Base-by-base conservation (phyloP, 2,888 invertebrate species). In the Ecliptopera silaceata region DNA sequence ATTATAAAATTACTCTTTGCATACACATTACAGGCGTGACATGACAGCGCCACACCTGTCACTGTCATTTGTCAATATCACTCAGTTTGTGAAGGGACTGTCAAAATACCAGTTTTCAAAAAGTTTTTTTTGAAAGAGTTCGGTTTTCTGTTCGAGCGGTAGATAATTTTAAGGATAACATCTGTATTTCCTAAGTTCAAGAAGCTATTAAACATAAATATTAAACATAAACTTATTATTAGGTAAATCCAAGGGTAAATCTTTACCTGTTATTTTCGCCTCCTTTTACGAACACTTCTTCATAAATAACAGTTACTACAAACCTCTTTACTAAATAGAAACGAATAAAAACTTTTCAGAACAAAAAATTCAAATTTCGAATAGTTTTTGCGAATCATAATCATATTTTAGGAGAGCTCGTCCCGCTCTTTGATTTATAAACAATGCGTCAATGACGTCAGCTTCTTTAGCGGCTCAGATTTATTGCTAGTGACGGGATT, bases 391-490 rank as follows among this genome's bases (percentile, higher is more conserved):
- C 47, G 41, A 48, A 44, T 49, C 36, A 8, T 20, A 44, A 45
- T 49, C 39, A 34, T 50, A 50, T 49, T 41, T 45, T 41, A 32
- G 42, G 69, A 71, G 70, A 68, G 71, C 67, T 67, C 72, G 68
- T 71, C 69, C 67, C 63, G 59, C 63, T 66, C 79, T 80, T 79
- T 86, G 86, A 86, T 89, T 89, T 89, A 90, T 90, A 90, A 91
- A 90, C 90, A 91, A 91, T 89, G 84, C 86, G 83, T 87, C 88
- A 86, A 75, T 90, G 90, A 91, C 90, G 90, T 88, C 86, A 89
- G 90, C 90, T 90, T 86, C 90, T 90, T 89, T 90, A 90, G 86
- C 84, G 86, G 86, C 82, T 75, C 82, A 82, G 88, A 90, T 90
- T 91, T 89, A 91, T 89, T 69, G 83, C 80, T 86, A 90, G 89